phyloP scores from a whole-genome alignment of 2,888 invertebrate species.

The Drosophila mimica region DNA sequence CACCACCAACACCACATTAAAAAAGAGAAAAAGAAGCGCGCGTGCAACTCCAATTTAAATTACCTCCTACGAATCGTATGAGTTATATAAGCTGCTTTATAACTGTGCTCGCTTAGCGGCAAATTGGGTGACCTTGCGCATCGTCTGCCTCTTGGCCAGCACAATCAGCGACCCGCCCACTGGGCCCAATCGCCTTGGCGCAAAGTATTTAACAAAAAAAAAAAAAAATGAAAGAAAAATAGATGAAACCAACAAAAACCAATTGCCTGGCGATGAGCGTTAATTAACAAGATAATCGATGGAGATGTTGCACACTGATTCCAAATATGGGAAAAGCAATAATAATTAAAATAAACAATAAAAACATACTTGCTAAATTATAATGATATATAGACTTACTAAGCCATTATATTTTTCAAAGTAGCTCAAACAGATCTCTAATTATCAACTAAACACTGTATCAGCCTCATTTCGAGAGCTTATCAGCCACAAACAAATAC shows the following conservation, averaged over 20 bases:
- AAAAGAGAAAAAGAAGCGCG: constrained; percentile 32
- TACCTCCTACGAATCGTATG: constrained; percentile 63
- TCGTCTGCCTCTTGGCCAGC: constrained; percentile 28
- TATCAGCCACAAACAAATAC: neutral
- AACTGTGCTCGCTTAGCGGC: constrained; percentile 58
- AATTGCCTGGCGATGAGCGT: constrained; percentile 29
- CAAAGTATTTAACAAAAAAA: constrained; percentile 35
- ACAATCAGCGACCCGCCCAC: constrained; percentile 44
- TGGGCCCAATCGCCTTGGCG: constrained; percentile 42
- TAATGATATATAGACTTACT: neutral
- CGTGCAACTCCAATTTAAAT: constrained; percentile 68
- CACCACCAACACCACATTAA: neutral
- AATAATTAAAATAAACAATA: neutral
- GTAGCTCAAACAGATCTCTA: neutral
- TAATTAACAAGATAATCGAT: constrained; percentile 77
- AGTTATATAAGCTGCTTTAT: constrained; percentile 61
- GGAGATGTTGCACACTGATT: constrained; percentile 47
- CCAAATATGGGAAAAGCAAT: constrained; percentile 8
- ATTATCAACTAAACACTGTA: neutral
- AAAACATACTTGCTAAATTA: neutral
- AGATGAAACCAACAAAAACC: neutral
- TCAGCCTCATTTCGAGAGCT: neutral
- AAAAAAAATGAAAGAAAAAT: constrained; percentile 9
- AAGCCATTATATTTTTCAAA: neutral
- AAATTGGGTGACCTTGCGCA: constrained; percentile 55